Evolutionary conservation across 2,888 invertebrate genomes (phyloP), one percentile per base, ranked within the genome.

Genomic region (Andrena flavipes): DNA sequence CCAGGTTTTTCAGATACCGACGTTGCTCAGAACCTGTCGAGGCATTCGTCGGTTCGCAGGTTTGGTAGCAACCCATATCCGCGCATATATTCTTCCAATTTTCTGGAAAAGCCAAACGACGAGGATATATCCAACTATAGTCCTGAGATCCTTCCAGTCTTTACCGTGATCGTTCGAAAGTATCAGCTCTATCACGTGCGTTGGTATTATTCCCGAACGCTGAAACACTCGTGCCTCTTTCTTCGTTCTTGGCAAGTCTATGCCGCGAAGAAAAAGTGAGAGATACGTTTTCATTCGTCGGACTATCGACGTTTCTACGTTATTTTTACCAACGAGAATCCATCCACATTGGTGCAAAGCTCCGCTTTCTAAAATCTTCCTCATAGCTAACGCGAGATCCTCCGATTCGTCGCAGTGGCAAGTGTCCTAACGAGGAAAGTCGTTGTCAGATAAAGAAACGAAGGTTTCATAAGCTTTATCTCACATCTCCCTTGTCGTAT

Each of bases 181-280:
- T 64, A 94, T 92, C n/a, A 95, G 90, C 81, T 95, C 94, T 29
- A 95, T 89, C n/a, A 95, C 95, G 77, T 95, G 95, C 1, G 95
- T 95, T 1, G 95, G 95, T 71, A 95, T 89, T 69, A 95, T 94
- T 2, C 95, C 95, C 3, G 89, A 84, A 54, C 93, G 92, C 54
- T 95, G 90, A 33, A 95, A 88, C 49, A 91, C 91, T 84, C 92
- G 93, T 1, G 95, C 95, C 87, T 95, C 95, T 49, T 90, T 87
- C 80, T 91, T 94, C 6, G 91, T 94, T 87, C 93, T 94, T 4
- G 95, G 94, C 75, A 95, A 93, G 88, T 95, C 95, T 94, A 72
- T 1, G n/a, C 42, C 42, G 3, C 1, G 5, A 69, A 20, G 29
- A 2, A 42, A 4, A 35, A 6, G 1, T 42, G 13, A 42, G 7